These are phyloP conservation scores for Marisa cornuarietis DNA, from an alignment of 1,140 invertebrate species.

Conservation along the genomic window DNA sequence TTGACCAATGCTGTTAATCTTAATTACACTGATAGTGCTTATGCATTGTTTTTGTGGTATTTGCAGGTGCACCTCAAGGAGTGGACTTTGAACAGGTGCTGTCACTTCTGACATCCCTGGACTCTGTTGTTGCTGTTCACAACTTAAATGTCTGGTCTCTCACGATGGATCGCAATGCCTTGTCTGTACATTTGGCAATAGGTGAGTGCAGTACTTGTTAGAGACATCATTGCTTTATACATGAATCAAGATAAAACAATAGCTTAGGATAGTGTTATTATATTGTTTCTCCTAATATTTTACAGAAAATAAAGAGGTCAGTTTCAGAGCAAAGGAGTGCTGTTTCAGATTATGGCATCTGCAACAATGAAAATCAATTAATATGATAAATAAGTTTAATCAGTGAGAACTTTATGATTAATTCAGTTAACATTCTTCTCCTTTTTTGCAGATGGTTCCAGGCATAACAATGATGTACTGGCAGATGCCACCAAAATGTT, in stretches of 20 bases:
- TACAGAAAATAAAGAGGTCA: no score
- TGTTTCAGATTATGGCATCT: background rate
- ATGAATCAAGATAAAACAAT: background rate
- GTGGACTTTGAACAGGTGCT: slow-evolving; percentile 41
- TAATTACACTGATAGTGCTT: no score
- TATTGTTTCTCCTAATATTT: background rate
- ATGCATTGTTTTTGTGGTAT: background rate
- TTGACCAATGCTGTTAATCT: no score
- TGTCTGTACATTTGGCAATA: slow-evolving; percentile 92
- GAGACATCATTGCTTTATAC: slow-evolving; percentile 78
- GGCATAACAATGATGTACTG: slow-evolving; percentile 2
- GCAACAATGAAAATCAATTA: background rate
- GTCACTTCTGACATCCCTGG: slow-evolving; percentile 77
- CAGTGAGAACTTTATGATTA: background rate
- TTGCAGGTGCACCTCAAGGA: slow-evolving; percentile 51
- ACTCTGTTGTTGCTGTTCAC: slow-evolving; percentile 90
- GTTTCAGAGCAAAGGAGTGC: background rate
- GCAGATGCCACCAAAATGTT: background rate
- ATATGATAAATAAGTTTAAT: background rate
- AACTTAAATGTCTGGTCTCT: slow-evolving; percentile 97
- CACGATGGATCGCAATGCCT: slow-evolving; percentile 92
- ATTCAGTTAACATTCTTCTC: background rate
- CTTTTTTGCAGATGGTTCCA: slow-evolving; percentile 4
- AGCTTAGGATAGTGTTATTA: no score
- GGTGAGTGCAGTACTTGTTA: slow-evolving; percentile 88